Evolutionary conservation across 1,140 invertebrate species (phyloP).

Genomic region (Tetranychus cinnabarinus): DNA sequence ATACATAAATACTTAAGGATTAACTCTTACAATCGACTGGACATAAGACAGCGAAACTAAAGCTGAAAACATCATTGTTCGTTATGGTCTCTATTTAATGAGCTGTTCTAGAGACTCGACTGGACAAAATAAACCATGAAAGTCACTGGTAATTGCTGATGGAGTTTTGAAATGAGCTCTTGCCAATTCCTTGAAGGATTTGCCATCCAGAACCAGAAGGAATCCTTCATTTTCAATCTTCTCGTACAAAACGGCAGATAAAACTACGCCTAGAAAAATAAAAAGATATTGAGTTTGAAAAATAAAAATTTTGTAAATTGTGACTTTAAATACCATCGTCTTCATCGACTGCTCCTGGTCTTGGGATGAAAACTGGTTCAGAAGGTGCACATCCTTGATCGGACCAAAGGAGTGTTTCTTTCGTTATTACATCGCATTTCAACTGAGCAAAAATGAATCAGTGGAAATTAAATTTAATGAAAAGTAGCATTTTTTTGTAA

Average conservation of each 20-base stretch:
- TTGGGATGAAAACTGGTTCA: slow-evolving; percentile 19
- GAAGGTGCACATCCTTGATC: slow-evolving; percentile 50
- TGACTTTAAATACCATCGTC: slow-evolving; percentile 17
- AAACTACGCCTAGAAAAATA: slow-evolving; percentile 6
- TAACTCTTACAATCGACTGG: no score
- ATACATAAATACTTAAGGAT: no score
- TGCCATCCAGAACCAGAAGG: not conserved
- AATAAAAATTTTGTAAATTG: not conserved
- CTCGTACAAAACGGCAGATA: not conserved
- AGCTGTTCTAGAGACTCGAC: no score
- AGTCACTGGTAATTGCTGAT: slow-evolving; percentile 13
- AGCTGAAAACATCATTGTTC: no score
- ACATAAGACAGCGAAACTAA: no score
- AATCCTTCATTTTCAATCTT: not conserved
- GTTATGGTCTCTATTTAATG: no score
- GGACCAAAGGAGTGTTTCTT: slow-evolving; percentile 39
- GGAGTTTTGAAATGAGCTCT: not conserved
- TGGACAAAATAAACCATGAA: slow-evolving; percentile 15
- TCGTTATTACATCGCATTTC: slow-evolving; percentile 19
- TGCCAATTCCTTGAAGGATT: not conserved
- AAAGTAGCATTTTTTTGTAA: not conserved
- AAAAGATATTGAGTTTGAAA: not conserved
- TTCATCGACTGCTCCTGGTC: slow-evolving; percentile 16
- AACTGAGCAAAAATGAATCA: slow-evolving; percentile 7
- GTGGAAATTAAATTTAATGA: not conserved